These are phyloP conservation scores for Uria aalge DNA, from an alignment of 2,113 vertebrate species.

Conservation along the genomic window DNA sequence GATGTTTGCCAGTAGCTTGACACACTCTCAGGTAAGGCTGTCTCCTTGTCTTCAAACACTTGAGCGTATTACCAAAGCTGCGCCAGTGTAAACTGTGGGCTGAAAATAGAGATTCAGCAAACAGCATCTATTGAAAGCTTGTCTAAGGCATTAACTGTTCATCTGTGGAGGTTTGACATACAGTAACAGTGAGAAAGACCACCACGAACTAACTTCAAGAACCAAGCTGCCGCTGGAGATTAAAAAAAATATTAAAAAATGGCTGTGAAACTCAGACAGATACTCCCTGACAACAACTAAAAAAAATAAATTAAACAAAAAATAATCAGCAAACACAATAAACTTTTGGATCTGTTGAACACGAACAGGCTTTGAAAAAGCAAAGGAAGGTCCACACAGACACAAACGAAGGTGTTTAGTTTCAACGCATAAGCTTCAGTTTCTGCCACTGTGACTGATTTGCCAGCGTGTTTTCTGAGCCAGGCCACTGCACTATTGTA, in stretches of 20 bases:
- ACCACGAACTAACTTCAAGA: neutral
- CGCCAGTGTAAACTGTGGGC: conserved; percentile 38
- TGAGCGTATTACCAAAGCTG: neutral
- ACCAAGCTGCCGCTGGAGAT: neutral
- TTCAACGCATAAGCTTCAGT: conserved; percentile 27
- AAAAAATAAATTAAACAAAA: neutral
- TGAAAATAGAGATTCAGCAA: conserved; percentile 19
- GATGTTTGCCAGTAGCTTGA: conserved; percentile 57
- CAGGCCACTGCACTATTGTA: neutral
- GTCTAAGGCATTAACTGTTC: neutral
- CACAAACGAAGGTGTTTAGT: neutral
- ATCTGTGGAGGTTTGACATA: neutral
- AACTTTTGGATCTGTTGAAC: neutral
- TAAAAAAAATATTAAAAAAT: neutral
- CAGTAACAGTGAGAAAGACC: neutral
- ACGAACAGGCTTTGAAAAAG: neutral
- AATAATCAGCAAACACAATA: neutral
- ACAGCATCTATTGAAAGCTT: conserved; percentile 19
- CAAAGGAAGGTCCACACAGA: conserved; percentile 7
- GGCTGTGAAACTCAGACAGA: neutral
- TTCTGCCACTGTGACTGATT: neutral
- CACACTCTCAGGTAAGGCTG: conserved; percentile 41
- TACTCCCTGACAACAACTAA: neutral
- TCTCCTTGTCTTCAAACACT: conserved; percentile 40
- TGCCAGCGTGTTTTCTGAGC: neutral